phyloP scores from a whole-genome alignment of 2,113 vertebrate species.

The Rattus norvegicus region DNA sequence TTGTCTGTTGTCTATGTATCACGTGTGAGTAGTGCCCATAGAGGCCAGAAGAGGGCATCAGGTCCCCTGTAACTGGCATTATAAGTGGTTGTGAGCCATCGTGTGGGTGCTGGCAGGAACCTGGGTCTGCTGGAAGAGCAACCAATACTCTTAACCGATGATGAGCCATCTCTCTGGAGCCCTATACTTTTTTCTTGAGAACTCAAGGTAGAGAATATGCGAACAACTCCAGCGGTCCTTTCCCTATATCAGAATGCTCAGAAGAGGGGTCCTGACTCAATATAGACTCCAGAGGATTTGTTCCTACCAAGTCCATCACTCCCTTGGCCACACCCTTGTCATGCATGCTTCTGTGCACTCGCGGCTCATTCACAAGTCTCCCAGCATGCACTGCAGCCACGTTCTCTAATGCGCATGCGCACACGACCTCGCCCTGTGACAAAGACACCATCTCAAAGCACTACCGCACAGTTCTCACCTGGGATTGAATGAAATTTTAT shows the following conservation, averaged over 20 bases:
- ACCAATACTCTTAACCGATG: background rate
- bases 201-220: background rate
- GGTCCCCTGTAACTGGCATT: background rate
- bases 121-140: background rate
- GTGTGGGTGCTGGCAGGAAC: background rate
- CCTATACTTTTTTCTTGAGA: background rate
- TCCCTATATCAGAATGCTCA: fast-evolving
- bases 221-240: background rate
- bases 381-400: background rate
- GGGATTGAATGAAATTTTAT: background rate
- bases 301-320: background rate
- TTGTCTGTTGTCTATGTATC: background rate
- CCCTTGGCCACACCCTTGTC: background rate
- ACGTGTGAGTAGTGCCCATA: background rate
- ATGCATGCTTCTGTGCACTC: background rate
- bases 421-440: background rate
- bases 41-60: background rate
- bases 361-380: conserved; percentile 14
- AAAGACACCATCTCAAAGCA: background rate
- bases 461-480: background rate
- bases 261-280: background rate
- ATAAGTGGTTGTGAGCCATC: background rate
- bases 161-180: background rate
- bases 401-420: background rate
- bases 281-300: background rate